Evolutionary conservation across 2,888 invertebrate species (phyloP).

Genomic region (Chymomyza amoena): DNA sequence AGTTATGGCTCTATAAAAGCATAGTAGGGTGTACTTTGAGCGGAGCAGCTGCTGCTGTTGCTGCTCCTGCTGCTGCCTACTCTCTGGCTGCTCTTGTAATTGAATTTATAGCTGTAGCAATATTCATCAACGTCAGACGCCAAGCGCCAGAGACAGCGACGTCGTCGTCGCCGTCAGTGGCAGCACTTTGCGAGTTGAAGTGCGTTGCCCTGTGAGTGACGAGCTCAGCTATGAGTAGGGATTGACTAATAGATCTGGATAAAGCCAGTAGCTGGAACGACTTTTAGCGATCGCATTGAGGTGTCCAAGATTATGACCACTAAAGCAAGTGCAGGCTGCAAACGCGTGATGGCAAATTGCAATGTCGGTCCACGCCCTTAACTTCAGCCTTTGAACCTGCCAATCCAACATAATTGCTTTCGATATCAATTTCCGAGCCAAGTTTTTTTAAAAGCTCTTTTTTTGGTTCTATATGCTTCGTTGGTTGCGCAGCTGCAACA

Average conservation of each 20-base stretch:
- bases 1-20: slow-evolving; percentile 44
- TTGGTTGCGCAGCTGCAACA: slow-evolving; percentile 54
- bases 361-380: slow-evolving; percentile 10
- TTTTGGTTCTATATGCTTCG: neutral
- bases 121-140: slow-evolving; percentile 64
- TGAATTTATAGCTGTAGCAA: slow-evolving; percentile 63
- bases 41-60: slow-evolving; percentile 4
- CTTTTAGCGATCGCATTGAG: slow-evolving; percentile 46
- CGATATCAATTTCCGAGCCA: slow-evolving; percentile 67
- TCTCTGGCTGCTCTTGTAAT: slow-evolving; percentile 40
- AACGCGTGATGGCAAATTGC: slow-evolving; percentile 39
- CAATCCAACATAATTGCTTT: slow-evolving; percentile 56
- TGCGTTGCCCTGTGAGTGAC: neutral
- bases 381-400: slow-evolving; percentile 6
- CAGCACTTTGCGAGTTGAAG: slow-evolving; percentile 30
- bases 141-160: slow-evolving; percentile 8
- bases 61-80: neutral
- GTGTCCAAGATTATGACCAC: slow-evolving; percentile 52
- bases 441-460: slow-evolving; percentile 19
- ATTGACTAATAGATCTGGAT: neutral
- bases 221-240: neutral
- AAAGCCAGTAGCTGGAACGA: neutral
- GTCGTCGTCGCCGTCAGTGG: slow-evolving; percentile 11
- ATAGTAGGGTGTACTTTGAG: neutral
- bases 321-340: slow-evolving; percentile 49